Evolutionary conservation across 2,797 vertebrate species (phyloP).

Genomic region (Pseudotriccus pelzelni): DNA sequence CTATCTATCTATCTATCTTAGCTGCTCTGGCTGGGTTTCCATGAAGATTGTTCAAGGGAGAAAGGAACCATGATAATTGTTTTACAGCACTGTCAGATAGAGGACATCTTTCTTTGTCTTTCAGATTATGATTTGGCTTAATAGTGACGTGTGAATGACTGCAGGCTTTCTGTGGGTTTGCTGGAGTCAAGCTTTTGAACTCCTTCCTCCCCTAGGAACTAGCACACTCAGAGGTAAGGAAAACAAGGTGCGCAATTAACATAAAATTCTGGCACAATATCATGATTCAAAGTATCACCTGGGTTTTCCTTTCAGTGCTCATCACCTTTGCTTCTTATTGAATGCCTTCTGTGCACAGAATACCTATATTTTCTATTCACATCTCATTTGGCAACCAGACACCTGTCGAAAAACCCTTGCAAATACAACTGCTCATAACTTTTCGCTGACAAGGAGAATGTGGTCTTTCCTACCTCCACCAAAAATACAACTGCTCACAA

Average conservation of each 20-base stretch:
- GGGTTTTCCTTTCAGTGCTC: neutral
- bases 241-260: constrained; percentile 29
- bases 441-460: neutral
- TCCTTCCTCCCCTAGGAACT: neutral
- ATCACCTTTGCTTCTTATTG: neutral
- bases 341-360: neutral
- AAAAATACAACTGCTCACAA: neutral
- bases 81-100: neutral
- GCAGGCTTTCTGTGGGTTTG: constrained; percentile 1
- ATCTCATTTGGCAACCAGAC: neutral
- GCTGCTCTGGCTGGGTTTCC: neutral
- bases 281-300: neutral
- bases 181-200: constrained; percentile 25
- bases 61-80: neutral
- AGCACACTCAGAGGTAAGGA: neutral
- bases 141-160: neutral
- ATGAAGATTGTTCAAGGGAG: neutral
- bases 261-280: constrained; percentile 22
- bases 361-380: neutral
- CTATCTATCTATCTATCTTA: neutral
- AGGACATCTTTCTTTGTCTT: constrained; percentile 22
- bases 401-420: neutral
- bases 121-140: neutral
- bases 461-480: neutral
- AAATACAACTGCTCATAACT: neutral